These are phyloP conservation scores for Gymnothorax reevesii DNA, from an alignment of 2,797 vertebrate genomes.

Conservation along the genomic window DNA sequence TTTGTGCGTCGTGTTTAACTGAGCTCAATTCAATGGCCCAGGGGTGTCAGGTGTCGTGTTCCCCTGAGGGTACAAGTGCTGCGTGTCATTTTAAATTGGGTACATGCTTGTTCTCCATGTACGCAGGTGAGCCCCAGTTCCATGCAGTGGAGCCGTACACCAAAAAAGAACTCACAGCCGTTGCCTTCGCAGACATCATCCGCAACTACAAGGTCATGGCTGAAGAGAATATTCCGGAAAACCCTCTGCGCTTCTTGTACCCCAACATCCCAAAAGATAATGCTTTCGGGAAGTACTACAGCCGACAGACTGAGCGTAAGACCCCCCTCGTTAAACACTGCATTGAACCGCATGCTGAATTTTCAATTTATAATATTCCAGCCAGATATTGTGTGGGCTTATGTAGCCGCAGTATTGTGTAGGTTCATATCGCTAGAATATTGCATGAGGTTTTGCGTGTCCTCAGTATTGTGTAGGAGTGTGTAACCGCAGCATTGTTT, in stretches of 20 bases:
- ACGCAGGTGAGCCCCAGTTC: conserved; percentile 76
- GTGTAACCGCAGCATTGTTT: no score
- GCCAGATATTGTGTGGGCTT: no score
- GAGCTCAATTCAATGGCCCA: background rate
- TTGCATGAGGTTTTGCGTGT: no score
- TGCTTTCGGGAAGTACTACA: conserved; percentile 94
- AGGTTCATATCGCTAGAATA: no score
- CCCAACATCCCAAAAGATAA: conserved; percentile 87
- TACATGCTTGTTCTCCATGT: background rate
- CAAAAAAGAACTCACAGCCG: conserved; percentile 89
- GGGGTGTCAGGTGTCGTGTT: background rate
- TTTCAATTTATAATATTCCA: no score
- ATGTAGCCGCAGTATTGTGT: no score
- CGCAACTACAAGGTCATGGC: conserved; percentile 98
- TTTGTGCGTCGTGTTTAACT: no score
- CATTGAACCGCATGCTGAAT: no score
- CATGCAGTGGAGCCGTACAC: conserved; percentile 97
- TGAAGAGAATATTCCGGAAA: conserved; percentile 92
- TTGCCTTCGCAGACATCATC: conserved; percentile 93
- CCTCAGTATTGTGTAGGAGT: no score
- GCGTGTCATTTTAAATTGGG: background rate
- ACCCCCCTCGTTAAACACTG: background rate
- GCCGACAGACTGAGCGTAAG: conserved; percentile 87
- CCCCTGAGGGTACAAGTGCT: no score
- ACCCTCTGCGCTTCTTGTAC: conserved; percentile 90